Percentiles rank a stretch among this genome's conserved stretches.
These are phyloP conservation scores for Habroteleia sp. DNA, from an alignment of 2,888 invertebrate species.

Conservation along the genomic window DNA sequence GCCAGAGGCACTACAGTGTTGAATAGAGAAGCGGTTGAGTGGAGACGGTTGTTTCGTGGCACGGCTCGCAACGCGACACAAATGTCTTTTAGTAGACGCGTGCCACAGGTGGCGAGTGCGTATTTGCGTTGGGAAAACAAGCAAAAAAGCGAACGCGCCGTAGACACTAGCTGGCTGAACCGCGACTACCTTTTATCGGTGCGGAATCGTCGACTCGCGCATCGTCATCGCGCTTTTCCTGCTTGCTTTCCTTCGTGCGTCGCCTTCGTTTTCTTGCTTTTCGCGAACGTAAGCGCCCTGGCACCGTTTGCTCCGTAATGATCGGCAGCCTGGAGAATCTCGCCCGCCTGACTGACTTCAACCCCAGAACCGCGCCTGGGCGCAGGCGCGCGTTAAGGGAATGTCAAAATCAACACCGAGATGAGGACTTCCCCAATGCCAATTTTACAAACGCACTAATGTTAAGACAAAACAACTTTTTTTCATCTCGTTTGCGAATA, in stretches of 20 bases:
- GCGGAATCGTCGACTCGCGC: no score
- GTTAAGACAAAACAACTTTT: conserved; percentile 43
- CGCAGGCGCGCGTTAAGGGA: conserved; percentile 67
- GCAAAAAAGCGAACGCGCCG: neutral
- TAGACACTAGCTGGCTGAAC: neutral
- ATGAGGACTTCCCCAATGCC: conserved; percentile 20
- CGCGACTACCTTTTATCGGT: no score
- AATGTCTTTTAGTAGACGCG: conserved; percentile 51
- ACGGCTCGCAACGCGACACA: conserved; percentile 26
- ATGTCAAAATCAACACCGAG: conserved; percentile 8
- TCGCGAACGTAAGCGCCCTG: conserved; percentile 58
- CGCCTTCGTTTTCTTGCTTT: neutral
- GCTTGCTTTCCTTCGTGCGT: neutral
- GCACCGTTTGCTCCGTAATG: conserved; percentile 74
- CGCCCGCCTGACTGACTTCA: conserved; percentile 71
- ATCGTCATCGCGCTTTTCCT: neutral
- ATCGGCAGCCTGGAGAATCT: conserved; percentile 72
- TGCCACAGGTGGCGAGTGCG: conserved; percentile 60
- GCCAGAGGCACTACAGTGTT: conserved; percentile 39
- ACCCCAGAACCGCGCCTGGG: conserved; percentile 69
- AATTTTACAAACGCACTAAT: conserved; percentile 53
- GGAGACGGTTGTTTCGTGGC: conserved; percentile 27
- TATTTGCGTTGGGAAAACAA: conserved; percentile 17
- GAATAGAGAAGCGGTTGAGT: conserved; percentile 31
- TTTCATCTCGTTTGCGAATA: conserved; percentile 23